Percentiles rank a stretch among this genome's conserved stretches.
Evolutionary conservation across 1,140 invertebrate genomes (phyloP).

Genomic region (Antheraea mylitta): DNA sequence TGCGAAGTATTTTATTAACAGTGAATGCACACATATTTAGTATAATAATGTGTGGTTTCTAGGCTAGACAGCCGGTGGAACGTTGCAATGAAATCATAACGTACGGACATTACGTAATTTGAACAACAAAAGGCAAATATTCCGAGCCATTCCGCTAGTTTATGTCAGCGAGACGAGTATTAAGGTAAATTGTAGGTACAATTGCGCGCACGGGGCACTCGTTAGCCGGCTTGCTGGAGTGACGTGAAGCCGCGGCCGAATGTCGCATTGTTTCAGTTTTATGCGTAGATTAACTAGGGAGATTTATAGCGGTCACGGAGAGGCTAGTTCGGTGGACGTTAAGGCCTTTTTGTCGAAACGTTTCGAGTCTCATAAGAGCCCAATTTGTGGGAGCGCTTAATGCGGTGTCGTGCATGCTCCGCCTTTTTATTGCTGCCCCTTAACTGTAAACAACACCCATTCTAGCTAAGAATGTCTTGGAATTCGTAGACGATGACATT

Average conservation of each 20-base stretch:
- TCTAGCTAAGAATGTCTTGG: conserved; percentile 48
- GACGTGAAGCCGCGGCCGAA: conserved; percentile 53
- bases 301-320: conserved; percentile 69
- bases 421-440: conserved; percentile 71
- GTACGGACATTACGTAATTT: conserved; percentile 56
- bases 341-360: conserved; percentile 60
- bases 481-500: conserved; percentile 35
- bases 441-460: conserved; percentile 75
- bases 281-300: conserved; percentile 65
- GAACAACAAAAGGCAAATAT: conserved; percentile 63
- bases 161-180: conserved; percentile 61
- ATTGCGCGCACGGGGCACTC: conserved; percentile 72
- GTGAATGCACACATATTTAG: background rate
- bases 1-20: background rate
- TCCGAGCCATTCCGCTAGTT: conserved; percentile 56
- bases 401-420: conserved; percentile 65
- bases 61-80: conserved; percentile 6
- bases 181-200: conserved; percentile 71
- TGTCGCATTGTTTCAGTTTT: conserved; percentile 74
- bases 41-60: background rate
- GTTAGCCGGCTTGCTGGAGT: conserved; percentile 43
- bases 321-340: conserved; percentile 56
- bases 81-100: conserved; percentile 46
- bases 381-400: conserved; percentile 70
- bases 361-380: conserved; percentile 69